A percentile compares a stretch with the other conserved stretches of the same genome.
Conservation (phyloP, 2,113 vertebrate genomes). For the Camelus bactrianus region DNA sequence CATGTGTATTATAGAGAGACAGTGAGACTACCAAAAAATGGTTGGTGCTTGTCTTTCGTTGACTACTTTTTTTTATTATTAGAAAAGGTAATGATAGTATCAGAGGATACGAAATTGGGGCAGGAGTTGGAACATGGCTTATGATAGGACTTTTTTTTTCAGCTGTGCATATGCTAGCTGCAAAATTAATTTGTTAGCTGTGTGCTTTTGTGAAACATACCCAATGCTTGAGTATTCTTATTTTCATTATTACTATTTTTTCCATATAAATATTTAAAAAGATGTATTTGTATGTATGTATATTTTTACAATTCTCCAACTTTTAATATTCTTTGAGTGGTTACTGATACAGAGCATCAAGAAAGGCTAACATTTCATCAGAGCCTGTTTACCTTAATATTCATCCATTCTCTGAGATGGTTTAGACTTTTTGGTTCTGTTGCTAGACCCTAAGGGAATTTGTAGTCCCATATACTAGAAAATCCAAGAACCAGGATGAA, state of each 20-base stretch:
- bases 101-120: fast-evolving
- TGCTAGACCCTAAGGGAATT: not conserved
- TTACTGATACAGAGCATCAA: slow-evolving; percentile 19
- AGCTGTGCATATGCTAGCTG: not conserved
- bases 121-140: not conserved
- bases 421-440: slow-evolving; percentile 27
- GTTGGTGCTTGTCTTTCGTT: slow-evolving; percentile 15
- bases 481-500: not conserved
- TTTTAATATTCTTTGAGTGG: not conserved
- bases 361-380: not conserved
- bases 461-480: not conserved
- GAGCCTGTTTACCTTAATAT: not conserved
- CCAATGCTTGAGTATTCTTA: not conserved
- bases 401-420: not conserved
- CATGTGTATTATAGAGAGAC: not conserved
- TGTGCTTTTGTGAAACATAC: slow-evolving; percentile 14
- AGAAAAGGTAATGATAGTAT: not conserved
- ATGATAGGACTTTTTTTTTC: not conserved
- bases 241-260: not conserved
- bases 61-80: not conserved
- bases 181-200: not conserved
- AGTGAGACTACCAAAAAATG: not conserved
- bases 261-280: not conserved
- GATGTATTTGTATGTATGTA: not conserved
- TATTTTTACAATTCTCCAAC: slow-evolving; percentile 35